These are phyloP conservation scores for Turritopsis dohrnii DNA, from an alignment of 30 jellyfish, hydroid and myxozoan genomes.

Conservation along the genomic window DNA sequence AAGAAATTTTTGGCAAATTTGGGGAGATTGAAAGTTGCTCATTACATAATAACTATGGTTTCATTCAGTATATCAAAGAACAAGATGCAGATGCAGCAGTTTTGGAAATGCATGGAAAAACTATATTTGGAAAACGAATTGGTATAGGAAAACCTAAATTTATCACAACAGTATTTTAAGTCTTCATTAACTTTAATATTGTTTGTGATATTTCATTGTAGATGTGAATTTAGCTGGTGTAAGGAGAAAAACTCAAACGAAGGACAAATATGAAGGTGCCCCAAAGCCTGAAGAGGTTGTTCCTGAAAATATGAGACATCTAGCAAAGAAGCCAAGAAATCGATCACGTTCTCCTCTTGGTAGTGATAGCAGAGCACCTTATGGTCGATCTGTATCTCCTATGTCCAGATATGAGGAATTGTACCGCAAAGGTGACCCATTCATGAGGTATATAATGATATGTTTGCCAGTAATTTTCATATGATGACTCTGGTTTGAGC, in stretches of 20 bases:
- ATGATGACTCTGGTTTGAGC: no score
- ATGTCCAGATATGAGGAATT: constrained; percentile 82
- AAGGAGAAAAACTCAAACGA: constrained; percentile 60
- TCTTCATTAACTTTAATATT: not conserved
- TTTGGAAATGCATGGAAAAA: constrained; percentile 60
- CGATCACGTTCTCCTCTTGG: constrained; percentile 19
- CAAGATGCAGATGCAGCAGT: constrained; percentile 87
- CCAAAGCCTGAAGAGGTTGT: constrained; percentile 32
- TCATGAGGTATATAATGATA: constrained; percentile 30
- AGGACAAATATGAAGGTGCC: constrained; percentile 43
- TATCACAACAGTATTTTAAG: not conserved
- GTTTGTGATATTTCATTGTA: constrained; percentile 3
- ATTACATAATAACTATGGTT: constrained; percentile 77
- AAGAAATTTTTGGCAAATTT: constrained; percentile 51
- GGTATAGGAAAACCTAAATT: constrained; percentile 43
- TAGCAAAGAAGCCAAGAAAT: constrained; percentile 8
- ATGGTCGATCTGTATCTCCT: constrained; percentile 65
- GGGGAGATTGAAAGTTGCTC: constrained; percentile 80
- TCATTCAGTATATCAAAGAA: constrained; percentile 57
- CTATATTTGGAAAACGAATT: constrained; percentile 76
- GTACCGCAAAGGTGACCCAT: constrained; percentile 42
- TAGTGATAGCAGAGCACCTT: not conserved
- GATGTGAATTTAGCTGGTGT: constrained; percentile 88
- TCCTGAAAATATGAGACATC: constrained; percentile 30
- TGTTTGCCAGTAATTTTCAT: not conserved